Conservation (phyloP, 1,140 invertebrate species). For the Gerris buenoi region DNA sequence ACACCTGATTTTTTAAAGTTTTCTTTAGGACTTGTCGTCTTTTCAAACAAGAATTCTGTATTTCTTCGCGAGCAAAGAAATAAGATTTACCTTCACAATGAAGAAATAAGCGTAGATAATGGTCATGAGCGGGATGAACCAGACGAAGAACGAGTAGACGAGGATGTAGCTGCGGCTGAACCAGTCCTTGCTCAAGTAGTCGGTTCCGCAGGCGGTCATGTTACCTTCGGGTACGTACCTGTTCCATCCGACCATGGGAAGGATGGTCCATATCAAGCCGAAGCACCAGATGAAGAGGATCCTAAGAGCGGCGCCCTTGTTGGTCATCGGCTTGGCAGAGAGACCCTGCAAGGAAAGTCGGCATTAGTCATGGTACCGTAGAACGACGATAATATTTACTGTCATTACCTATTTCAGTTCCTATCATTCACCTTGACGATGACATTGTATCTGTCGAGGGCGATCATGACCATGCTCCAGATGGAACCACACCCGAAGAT, state of each 20-base stretch:
- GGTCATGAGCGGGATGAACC: conserved; percentile 49
- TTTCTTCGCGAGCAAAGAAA: not conserved
- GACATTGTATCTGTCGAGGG: too few relatives aligned
- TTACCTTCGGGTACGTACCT: too few relatives aligned
- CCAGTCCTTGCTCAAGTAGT: conserved; percentile 45
- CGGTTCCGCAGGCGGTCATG: too few relatives aligned
- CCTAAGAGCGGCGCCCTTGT: too few relatives aligned
- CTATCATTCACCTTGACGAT: conserved; percentile 47
- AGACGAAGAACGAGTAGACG: conserved; percentile 49
- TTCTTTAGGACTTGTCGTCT: conserved; percentile 1
- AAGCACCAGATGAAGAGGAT: conserved; percentile 51
- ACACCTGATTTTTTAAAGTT: not conserved
- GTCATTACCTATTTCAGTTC: not conserved
- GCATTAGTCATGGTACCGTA: conserved; percentile 22
- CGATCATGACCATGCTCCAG: conserved; percentile 67
- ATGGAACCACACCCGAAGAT: conserved; percentile 66
- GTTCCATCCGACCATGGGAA: conserved; percentile 64
- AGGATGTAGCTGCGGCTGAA: conserved; percentile 49
- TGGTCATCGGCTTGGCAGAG: conserved; percentile 50
- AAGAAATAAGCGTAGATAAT: conserved; percentile 65
- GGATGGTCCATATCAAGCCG: conserved; percentile 47
- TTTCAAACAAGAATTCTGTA: not conserved
- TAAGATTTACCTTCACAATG: conserved; percentile 52
- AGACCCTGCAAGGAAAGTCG: too few relatives aligned
- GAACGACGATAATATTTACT: not conserved